Evolutionary conservation across 2,797 vertebrate species (phyloP).

Genomic region (Triplophysa bombifrons): DNA sequence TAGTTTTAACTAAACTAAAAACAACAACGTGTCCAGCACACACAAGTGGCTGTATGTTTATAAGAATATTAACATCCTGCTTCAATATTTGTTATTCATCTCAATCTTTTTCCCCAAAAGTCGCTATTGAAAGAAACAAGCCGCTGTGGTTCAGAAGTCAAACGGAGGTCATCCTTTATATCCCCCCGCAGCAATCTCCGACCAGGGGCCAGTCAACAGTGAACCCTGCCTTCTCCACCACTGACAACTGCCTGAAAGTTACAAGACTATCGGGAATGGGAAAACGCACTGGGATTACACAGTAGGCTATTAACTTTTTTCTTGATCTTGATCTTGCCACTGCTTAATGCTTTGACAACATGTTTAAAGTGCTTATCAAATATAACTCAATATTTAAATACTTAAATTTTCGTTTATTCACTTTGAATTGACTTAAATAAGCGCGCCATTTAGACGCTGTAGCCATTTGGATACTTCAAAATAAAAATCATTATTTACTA

Average conservation of each 20-base stretch:
- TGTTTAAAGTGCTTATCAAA: neutral
- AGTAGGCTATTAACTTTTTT: slow-evolving; percentile 36
- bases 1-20: neutral
- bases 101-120: slow-evolving; percentile 48
- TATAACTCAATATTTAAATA: slow-evolving; percentile 5
- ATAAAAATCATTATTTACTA: neutral
- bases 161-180: slow-evolving; percentile 79
- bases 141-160: slow-evolving; percentile 77
- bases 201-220: slow-evolving; percentile 58
- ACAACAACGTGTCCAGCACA: neutral
- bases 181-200: slow-evolving; percentile 64
- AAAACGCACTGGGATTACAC: slow-evolving; percentile 19
- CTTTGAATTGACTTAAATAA: neutral
- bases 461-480: neutral
- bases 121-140: slow-evolving; percentile 62
- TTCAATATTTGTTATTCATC: slow-evolving; percentile 45
- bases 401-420: neutral
- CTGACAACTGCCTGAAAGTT: slow-evolving; percentile 24
- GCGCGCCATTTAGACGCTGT: neutral
- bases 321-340: slow-evolving; percentile 27
- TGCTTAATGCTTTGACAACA: slow-evolving; percentile 2
- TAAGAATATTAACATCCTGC: neutral
- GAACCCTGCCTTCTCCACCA: slow-evolving; percentile 36
- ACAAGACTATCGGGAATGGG: slow-evolving; percentile 33
- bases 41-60: neutral